A percentile compares a stretch with the other conserved stretches of the same genome.
phyloP scores from a whole-genome alignment of 92 coral and sea anemone species.

The Epizoanthus stellaris region DNA sequence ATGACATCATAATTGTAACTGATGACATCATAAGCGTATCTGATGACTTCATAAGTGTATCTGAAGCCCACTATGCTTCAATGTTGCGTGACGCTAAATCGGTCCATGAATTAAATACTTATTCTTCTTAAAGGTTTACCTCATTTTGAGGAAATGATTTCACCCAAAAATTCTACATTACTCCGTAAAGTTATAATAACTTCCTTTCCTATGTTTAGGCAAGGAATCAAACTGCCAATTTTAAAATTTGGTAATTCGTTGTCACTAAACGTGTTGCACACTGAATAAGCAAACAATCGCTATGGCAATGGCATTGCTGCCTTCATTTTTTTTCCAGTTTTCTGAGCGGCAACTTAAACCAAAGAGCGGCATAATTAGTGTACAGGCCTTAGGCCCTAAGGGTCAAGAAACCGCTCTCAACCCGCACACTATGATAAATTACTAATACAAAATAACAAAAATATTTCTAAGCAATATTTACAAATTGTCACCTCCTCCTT shows the following conservation, averaged over 20 bases:
- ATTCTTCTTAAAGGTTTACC: constrained; percentile 18
- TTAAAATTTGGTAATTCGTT: constrained; percentile 5
- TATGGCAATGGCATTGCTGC: not conserved
- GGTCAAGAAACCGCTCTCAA: not conserved
- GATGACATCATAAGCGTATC: no score
- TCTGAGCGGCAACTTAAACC: constrained; percentile 28
- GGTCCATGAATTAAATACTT: constrained; percentile 30
- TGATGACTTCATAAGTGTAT: not conserved
- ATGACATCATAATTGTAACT: no score
- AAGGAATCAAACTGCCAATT: not conserved
- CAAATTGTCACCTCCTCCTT: constrained; percentile 57
- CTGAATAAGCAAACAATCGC: constrained; percentile 6
- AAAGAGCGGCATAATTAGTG: constrained; percentile 1
- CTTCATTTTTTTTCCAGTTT: constrained; percentile 8
- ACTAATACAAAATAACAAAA: constrained; percentile 68
- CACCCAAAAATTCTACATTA: constrained; percentile 32
- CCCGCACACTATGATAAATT: constrained; percentile 36
- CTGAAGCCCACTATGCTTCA: constrained; percentile 27
- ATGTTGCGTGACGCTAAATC: constrained; percentile 17
- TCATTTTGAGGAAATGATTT: constrained; percentile 35
- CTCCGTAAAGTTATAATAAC: not conserved
- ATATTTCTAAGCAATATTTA: constrained; percentile 74
- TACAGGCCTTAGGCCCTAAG: not conserved
- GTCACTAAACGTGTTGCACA: constrained; percentile 1
- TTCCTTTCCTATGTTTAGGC: constrained; percentile 13